These are phyloP conservation scores for Pygoscelis adeliae DNA, from an alignment of 2,113 vertebrate genomes.

Conservation along the genomic window DNA sequence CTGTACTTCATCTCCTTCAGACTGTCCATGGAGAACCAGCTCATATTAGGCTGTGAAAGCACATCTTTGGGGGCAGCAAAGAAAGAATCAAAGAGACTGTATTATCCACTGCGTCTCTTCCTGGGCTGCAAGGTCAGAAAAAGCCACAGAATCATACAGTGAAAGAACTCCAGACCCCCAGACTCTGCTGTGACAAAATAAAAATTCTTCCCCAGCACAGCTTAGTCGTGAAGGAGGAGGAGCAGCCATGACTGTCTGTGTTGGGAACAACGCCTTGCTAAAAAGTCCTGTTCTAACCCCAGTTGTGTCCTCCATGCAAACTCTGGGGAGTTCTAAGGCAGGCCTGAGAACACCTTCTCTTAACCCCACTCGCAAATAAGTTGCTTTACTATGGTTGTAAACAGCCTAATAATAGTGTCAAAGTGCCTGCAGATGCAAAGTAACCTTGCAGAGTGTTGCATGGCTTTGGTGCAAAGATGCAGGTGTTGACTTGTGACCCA, in stretches of 20 bases:
- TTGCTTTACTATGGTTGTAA: neutral
- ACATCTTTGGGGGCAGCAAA: neutral
- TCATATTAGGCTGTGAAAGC: neutral
- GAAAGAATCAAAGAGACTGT: neutral
- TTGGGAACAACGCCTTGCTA: neutral
- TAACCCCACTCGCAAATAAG: neutral
- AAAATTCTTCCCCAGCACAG: neutral
- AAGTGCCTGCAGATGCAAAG: slow-evolving; percentile 2
- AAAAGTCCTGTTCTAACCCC: neutral
- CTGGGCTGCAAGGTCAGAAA: neutral
- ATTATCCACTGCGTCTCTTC: neutral
- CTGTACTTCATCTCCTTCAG: neutral
- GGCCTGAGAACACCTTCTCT: neutral
- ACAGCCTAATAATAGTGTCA: slow-evolving; percentile 4
- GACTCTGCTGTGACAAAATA: neutral
- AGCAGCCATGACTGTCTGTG: neutral
- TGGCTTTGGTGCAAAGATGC: neutral
- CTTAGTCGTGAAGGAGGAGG: neutral
- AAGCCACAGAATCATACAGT: neutral
- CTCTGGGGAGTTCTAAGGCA: neutral
- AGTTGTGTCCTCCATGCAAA: neutral
- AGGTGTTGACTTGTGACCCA: neutral
- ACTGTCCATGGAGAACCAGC: neutral
- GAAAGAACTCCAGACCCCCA: neutral
- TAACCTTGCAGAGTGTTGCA: neutral